Percentiles rank a stretch among this genome's conserved stretches.
These are phyloP conservation scores for Telmatochromis sp. DNA, from an alignment of 2,113 vertebrate genomes.

Conservation along the genomic window DNA sequence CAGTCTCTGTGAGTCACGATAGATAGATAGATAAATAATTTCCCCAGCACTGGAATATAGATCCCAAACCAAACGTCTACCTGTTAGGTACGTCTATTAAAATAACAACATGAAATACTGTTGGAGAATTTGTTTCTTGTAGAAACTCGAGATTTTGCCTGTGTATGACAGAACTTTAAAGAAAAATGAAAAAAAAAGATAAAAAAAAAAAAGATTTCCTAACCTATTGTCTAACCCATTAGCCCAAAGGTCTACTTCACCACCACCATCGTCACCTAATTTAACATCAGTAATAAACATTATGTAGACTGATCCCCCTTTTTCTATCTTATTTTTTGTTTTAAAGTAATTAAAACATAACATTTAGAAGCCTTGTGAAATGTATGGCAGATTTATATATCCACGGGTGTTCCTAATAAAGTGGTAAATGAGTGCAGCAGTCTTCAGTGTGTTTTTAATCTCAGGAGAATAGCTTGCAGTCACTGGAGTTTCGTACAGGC, in stretches of 20 bases:
- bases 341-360: background rate
- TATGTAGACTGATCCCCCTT: background rate
- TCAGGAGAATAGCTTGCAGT: background rate
- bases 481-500: background rate
- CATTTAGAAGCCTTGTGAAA: background rate
- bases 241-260: background rate
- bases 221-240: background rate
- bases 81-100: background rate
- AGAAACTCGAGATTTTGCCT: background rate
- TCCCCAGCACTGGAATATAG: background rate
- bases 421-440: background rate
- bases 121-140: background rate
- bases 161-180: background rate
- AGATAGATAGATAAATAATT: background rate
- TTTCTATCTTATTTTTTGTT: background rate
- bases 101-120: background rate
- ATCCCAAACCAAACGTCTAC: background rate
- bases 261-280: background rate
- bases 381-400: background rate
- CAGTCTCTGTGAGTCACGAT: background rate
- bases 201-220: rapidly evolving
- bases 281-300: background rate
- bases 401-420: background rate
- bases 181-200: background rate
- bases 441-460: background rate